Evolutionary conservation across 2,888 invertebrate genomes (phyloP).

Genomic region (Amphipoea oculea): DNA sequence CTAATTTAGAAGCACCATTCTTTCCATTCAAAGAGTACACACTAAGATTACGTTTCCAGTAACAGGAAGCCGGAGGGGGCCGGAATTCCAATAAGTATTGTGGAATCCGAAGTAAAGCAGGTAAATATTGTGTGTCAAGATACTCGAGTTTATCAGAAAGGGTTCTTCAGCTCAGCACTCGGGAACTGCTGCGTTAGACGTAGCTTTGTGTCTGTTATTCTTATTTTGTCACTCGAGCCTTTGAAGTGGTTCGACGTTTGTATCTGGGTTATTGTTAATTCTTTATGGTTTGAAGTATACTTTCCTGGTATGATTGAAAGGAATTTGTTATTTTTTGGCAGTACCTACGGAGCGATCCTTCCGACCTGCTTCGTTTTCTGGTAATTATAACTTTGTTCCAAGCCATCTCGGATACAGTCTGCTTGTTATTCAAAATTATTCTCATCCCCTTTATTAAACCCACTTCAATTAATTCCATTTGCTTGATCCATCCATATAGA

Average conservation of each 20-base stretch:
- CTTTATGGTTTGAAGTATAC: conserved; percentile 50
- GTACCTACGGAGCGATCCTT: not conserved
- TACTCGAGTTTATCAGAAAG: conserved; percentile 53
- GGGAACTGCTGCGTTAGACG: conserved; percentile 38
- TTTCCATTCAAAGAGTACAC: conserved; percentile 2
- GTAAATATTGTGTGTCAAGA: conserved; percentile 61
- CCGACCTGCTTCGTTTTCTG: not conserved
- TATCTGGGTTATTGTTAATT: conserved; percentile 55
- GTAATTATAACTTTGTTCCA: not conserved
- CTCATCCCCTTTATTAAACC: not conserved
- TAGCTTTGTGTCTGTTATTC: conserved; percentile 54
- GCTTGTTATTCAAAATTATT: not conserved
- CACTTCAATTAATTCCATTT: conserved; percentile 2
- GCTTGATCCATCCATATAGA: not conserved
- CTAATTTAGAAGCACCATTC: conserved; percentile 2
- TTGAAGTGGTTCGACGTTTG: conserved; percentile 31
- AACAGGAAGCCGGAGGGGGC: conserved; percentile 22
- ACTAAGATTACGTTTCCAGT: conserved; percentile 45
- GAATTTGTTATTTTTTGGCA: not conserved
- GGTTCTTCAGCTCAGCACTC: conserved; percentile 51
- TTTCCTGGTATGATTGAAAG: conserved; percentile 8
- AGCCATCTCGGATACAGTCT: not conserved
- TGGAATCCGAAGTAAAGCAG: conserved; percentile 47
- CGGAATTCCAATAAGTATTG: conserved; percentile 62
- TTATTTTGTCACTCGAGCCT: conserved; percentile 47